Evolutionary conservation across 2,888 invertebrate species (phyloP).

Genomic region (Xanthostigma xanthostigma): DNA sequence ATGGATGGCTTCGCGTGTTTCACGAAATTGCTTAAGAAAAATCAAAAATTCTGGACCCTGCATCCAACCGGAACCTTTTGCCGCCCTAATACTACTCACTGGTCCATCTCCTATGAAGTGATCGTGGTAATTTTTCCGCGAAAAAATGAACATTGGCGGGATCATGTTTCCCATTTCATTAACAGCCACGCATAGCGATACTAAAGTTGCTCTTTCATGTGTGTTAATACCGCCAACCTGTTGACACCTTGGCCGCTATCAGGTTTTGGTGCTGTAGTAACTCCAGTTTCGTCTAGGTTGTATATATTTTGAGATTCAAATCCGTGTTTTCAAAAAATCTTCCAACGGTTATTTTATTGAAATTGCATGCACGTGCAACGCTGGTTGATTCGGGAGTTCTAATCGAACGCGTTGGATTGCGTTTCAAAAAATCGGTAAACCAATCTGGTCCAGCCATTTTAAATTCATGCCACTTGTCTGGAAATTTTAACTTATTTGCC

Average conservation of each 20-base stretch:
- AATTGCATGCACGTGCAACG: conserved; percentile 11
- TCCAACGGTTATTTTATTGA: conserved; percentile 6
- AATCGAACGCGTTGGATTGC: conserved; percentile 6
- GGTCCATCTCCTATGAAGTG: conserved; percentile 16
- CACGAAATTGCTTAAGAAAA: no score
- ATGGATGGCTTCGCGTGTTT: no score
- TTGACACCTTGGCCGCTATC: no score
- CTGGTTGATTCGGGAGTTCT: conserved; percentile 15
- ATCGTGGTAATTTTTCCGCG: conserved; percentile 14
- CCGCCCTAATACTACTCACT: conserved; percentile 18
- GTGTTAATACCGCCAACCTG: conserved; percentile 10
- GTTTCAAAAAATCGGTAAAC: conserved; percentile 12
- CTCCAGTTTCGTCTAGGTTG: conserved; percentile 3
- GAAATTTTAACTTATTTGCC: conserved; percentile 5
- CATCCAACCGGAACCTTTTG: conserved; percentile 21
- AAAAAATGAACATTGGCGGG: conserved; percentile 19
- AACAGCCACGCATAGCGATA: conserved; percentile 16
- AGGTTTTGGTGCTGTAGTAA: conserved; percentile 3
- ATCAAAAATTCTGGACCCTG: conserved; percentile 12
- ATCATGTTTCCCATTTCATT: conserved; percentile 12
- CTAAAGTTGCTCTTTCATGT: conserved; percentile 12
- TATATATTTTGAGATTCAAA: conserved; percentile 1
- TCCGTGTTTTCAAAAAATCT: background rate
- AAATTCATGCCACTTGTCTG: conserved; percentile 9
- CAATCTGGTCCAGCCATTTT: conserved; percentile 10